Evolutionary conservation across 2,113 vertebrate species (phyloP).

Genomic region (Naja naja): DNA sequence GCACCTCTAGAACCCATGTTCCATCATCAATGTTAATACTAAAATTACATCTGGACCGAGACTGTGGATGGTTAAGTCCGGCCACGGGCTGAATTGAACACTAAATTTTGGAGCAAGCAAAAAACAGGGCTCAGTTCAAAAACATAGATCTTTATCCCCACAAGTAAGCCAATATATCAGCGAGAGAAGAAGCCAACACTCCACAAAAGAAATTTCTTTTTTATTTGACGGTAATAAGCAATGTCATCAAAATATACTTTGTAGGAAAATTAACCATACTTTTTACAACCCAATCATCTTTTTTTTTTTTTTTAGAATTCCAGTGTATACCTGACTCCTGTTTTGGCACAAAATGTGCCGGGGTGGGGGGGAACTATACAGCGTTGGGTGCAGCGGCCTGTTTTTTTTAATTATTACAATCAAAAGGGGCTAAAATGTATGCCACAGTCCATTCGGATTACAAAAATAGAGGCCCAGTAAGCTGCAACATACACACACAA

Average conservation of each 20-base stretch:
- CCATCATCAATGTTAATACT: not conserved
- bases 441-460: not conserved
- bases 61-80: not conserved
- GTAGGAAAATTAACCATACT: constrained; percentile 78
- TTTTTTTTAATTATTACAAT: not conserved
- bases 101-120: not conserved
- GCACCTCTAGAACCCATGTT: not conserved
- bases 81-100: not conserved
- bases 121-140: accelerated
- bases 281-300: constrained; percentile 71
- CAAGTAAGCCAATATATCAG: not conserved
- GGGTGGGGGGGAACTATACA: constrained; percentile 21
- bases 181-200: constrained; percentile 10
- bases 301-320: constrained; percentile 56
- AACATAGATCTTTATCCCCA: not conserved
- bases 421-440: not conserved
- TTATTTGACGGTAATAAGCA: constrained; percentile 68
- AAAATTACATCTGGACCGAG: not conserved
- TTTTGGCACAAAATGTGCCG: constrained; percentile 56
- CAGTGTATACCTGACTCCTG: constrained; percentile 83
- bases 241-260: constrained; percentile 77
- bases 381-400: constrained; percentile 24
- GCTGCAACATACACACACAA: not conserved
- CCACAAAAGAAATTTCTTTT: constrained; percentile 73
- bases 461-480: not conserved